Conservation (phyloP, 1,140 invertebrate species). For the Drosophila santomea region DNA sequence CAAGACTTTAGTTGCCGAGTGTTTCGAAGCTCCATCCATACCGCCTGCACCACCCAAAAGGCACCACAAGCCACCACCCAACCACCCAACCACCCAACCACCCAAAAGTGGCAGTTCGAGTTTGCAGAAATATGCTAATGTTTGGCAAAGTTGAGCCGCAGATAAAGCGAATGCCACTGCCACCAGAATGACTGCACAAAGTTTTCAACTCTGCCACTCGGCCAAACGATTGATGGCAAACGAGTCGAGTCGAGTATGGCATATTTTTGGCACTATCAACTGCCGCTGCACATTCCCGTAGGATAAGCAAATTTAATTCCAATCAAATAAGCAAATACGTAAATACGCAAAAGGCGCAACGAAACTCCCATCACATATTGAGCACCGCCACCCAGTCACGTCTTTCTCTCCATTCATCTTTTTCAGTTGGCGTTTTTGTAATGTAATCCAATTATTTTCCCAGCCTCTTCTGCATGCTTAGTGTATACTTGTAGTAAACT, state of each 20-base stretch:
- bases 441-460: slow-evolving; percentile 44
- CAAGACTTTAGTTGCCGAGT: slow-evolving; percentile 45
- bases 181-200: slow-evolving; percentile 19
- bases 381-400: slow-evolving; percentile 24
- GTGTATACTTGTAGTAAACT: slow-evolving; percentile 2
- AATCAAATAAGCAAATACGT: slow-evolving; percentile 33
- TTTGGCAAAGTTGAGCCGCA: slow-evolving; percentile 33
- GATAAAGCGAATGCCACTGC: slow-evolving; percentile 32
- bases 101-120: slow-evolving; percentile 13
- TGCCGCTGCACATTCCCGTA: slow-evolving; percentile 37
- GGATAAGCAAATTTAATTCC: slow-evolving; percentile 46
- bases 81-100: background rate
- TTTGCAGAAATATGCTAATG: slow-evolving; percentile 51
- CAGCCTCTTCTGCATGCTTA: slow-evolving; percentile 27
- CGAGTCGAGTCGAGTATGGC: background rate
- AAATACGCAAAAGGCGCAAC: slow-evolving; percentile 30
- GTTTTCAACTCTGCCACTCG: slow-evolving; percentile 22
- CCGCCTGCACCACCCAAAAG: slow-evolving; percentile 25
- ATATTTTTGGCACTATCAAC: slow-evolving; percentile 26
- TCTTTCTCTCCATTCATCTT: slow-evolving; percentile 17
- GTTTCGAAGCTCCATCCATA: slow-evolving; percentile 14
- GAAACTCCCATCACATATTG: slow-evolving; percentile 19
- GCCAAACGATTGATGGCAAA: slow-evolving; percentile 12
- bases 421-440: slow-evolving; percentile 39
- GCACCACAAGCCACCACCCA: background rate